phyloP scores from a whole-genome alignment of 2,888 invertebrate genomes.

The Pristionchus arcanus region DNA sequence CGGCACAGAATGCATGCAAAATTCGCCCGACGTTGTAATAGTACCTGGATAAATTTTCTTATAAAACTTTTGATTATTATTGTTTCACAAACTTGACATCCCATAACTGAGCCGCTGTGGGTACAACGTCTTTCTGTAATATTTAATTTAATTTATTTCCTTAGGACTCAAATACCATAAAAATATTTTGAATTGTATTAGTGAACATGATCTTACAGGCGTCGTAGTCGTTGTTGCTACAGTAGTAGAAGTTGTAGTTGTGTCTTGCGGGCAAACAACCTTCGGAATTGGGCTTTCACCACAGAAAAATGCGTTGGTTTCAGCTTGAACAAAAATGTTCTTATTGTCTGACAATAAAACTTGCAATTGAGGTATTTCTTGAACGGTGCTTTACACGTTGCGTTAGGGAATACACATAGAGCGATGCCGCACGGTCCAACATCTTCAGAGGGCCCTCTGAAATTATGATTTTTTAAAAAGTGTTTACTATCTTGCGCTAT shows the following conservation, averaged over 20 bases:
- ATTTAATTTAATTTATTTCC: too few relatives aligned
- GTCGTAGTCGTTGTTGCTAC: neutral
- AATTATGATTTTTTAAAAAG: too few relatives aligned
- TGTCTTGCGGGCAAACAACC: neutral
- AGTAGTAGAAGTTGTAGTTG: too few relatives aligned
- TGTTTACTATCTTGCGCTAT: too few relatives aligned
- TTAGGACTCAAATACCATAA: too few relatives aligned
- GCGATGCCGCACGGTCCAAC: neutral
- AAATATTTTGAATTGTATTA: too few relatives aligned
- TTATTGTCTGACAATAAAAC: neutral
- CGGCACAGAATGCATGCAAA: slow-evolving; percentile 10
- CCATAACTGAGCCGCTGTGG: neutral
- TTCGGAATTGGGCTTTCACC: neutral
- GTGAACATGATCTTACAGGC: neutral
- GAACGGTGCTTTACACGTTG: neutral
- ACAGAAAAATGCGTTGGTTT: neutral
- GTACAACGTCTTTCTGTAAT: neutral
- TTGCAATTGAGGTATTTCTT: neutral
- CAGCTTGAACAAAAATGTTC: neutral
- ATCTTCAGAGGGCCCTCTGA: neutral
- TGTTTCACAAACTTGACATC: neutral
- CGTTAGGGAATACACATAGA: neutral
- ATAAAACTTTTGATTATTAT: neutral
- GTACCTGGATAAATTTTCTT: neutral
- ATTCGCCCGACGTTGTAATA: neutral